Base-by-base conservation (phyloP, 2,888 invertebrate genomes). In the Frankliniella fusca region DNA sequence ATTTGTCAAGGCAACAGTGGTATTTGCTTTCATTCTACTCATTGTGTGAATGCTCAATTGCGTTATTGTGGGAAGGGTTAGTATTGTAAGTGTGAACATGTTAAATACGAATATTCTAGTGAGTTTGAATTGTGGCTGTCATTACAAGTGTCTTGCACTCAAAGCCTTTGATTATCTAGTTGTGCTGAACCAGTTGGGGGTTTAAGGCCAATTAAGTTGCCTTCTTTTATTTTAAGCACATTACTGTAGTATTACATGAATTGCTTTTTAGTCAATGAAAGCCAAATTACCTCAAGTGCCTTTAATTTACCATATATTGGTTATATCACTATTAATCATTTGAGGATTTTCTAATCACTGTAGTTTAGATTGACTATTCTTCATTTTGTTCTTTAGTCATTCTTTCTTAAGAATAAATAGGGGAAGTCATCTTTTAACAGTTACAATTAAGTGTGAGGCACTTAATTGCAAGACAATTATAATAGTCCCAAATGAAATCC, bases 301-400 rank as follows among this genome's bases (percentile, higher is more conserved):
- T 27, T 27, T 23, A 27, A 11, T 27, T 27, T 23, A 12, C 10
- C 70, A 76, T 23, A 12, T 11, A 76, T 76, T 27, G 70, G 70
- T 76, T 76, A 10, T 76, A 76, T 76, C 70, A 70, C 23, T 27
- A 76, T 76, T 12, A 76, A 76, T 76, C 70, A 76, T n/a, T 27
- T 70, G n/a, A 76, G n/a, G 70, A 23, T 76, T 12, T 54, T 15
- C 27, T 23, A 76, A 76, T 76, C 70, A 76, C 9, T 27, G 27
- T 11, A 76, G 23, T 11, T 76, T 9, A 76, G 20, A 9, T 76
- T n/a, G n/a, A 76, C 27, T 23, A 11, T 76, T 27, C 70, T 76
- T 20, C 15, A 54, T 54, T 27, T 76, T 76, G 27, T 76, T 76
- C 70, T 76, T 27, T 76, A 9, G 12, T 27, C 27, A 76, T 10